Base-by-base conservation (phyloP, 2,797 vertebrate genomes). In the Hydrophis major region DNA sequence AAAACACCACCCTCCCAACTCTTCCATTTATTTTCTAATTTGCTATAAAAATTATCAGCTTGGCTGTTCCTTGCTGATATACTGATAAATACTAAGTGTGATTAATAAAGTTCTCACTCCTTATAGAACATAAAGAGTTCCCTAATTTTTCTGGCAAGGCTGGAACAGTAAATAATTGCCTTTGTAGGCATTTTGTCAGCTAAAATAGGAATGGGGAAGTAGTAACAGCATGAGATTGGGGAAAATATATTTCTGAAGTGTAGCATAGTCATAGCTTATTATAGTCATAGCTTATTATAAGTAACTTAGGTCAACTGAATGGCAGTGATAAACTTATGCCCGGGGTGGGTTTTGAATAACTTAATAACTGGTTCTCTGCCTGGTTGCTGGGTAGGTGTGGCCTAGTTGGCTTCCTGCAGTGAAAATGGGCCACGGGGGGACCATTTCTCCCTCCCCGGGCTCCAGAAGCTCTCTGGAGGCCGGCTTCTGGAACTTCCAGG, bases 81-180 rank as follows among this genome's bases (percentile, higher is more conserved):
- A 86, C 42, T 92, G 94, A 92, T 88, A 93, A 93, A 92, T 63
- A 90, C 50, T 42, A 50, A 10, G 88, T 55, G 56, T 66, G 57
- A 59, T 69, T 86, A 86, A 90, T 42, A 56, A 42, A 63, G 7
- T 74, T 88, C 59, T 59, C 4, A 86, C 32, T 94, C 89, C 88
- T 69, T 66, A 88, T 59, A 66, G 50, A 74, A 88, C 50, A 92
- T n/a, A 55, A 92, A 32, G 56, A 28, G 6, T 63, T 56, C 47
- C 59, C 57, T 47, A 56, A 14, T 53, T 66, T 47, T 10, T 59
- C 6, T 10, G 37, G 88, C 42, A 47, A 88, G 63, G 32, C 50
- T 69, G 56, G 83, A 88, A 88, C 86, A 32, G 59, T 47, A 89
- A 63, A 87, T 53, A 66, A 57, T 60, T 56, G 74, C 12, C 28